A percentile compares a stretch with the other conserved stretches of the same genome.
Evolutionary conservation across 2,113 vertebrate genomes (phyloP).

Genomic region (Nyctereutes procyonoides): DNA sequence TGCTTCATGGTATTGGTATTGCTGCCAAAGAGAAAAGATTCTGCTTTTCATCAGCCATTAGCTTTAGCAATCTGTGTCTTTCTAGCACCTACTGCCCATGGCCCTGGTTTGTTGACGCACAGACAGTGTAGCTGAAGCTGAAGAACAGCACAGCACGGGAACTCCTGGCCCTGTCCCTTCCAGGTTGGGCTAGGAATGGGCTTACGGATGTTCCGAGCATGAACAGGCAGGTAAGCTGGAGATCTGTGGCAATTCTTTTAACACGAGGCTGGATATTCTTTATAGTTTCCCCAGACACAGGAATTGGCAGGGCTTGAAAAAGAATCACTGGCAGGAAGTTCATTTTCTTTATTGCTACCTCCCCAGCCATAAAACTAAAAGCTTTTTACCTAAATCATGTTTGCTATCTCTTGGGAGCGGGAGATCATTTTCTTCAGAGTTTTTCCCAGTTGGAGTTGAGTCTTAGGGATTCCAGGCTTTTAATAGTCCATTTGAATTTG

Average conservation of each 20-base stretch:
- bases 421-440: conserved; percentile 73
- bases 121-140: neutral
- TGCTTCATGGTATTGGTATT: conserved; percentile 9
- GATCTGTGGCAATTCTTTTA: neutral
- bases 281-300: conserved; percentile 68
- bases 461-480: conserved; percentile 57
- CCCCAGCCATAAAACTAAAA: conserved; percentile 71
- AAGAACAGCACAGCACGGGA: neutral
- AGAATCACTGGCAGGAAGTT: conserved; percentile 75
- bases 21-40: conserved; percentile 57
- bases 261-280: conserved; percentile 64
- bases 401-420: conserved; percentile 67
- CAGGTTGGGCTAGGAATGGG: neutral
- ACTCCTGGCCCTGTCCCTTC: neutral
- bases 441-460: conserved; percentile 34
- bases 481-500: conserved; percentile 75
- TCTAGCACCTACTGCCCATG: neutral
- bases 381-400: conserved; percentile 80
- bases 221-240: neutral
- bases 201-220: neutral
- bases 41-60: conserved; percentile 70
- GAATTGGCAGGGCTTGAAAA: conserved; percentile 81
- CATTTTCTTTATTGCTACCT: conserved; percentile 80
- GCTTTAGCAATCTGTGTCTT: neutral
- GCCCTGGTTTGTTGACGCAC: neutral